Evolutionary conservation across 2,113 vertebrate genomes (phyloP).

Genomic region (Corythornis vintsioides): DNA sequence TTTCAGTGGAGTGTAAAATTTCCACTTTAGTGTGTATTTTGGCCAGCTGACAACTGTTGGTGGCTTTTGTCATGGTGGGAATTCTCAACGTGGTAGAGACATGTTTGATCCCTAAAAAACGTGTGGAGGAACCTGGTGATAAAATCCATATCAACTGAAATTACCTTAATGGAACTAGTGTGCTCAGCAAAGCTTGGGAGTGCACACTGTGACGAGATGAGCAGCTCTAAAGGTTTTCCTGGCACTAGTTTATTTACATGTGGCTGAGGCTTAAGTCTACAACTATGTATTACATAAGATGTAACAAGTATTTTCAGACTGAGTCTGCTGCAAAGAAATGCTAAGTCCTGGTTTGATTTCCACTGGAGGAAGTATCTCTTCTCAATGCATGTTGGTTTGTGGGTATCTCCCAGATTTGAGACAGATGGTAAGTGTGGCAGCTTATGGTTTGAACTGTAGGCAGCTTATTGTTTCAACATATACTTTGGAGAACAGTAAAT

Average conservation of each 20-base stretch:
- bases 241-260: not conserved
- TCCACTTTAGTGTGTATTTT: not conserved
- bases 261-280: not conserved
- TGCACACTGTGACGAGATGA: not conserved
- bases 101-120: not conserved
- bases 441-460: not conserved
- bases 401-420: not conserved
- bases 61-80: not conserved
- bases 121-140: not conserved
- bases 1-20: not conserved
- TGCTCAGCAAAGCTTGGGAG: not conserved
- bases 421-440: not conserved
- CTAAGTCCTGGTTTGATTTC: not conserved
- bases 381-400: fast-evolving
- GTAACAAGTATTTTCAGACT: not conserved
- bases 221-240: not conserved
- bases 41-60: not conserved
- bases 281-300: not conserved
- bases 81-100: not conserved
- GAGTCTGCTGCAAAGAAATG: not conserved
- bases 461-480: not conserved
- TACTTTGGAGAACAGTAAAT: not conserved
- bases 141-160: not conserved
- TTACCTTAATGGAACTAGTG: not conserved
- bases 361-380: not conserved